Evolutionary conservation across 2,113 vertebrate species (phyloP), one percentile per base, ranked within the genome.

Genomic region (Cepphus grylle): DNA sequence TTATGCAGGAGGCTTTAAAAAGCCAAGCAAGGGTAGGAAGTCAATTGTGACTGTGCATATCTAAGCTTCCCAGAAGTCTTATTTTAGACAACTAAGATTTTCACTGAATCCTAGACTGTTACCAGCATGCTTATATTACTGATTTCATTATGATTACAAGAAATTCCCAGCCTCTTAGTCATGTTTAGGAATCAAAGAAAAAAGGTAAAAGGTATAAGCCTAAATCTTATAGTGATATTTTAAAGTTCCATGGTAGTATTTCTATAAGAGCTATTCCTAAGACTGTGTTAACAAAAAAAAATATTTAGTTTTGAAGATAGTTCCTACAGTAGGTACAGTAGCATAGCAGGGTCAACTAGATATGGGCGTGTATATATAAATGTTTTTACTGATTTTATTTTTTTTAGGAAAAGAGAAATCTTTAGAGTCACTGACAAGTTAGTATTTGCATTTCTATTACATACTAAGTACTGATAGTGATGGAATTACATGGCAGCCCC

Each of bases 311-410:
- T 62, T 55, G 27, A 34, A 49, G 18, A 27, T 30, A 69, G 32
- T 36, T 56, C 11, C 18, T 67, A 27, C 43, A 36, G 38, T 53
- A 55, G 49, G 42, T 42, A 50, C 11, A 70, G 50, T 66, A 55
- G 29, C 56, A 79, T 12, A 63, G 36, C 27, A 66, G 12, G 9
- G 27, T 66, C 32, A 58, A 7, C 58, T 43, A 85, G 14, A 9
- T 69, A 1, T 2, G 5, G 21, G 8, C 11, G 5, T 63, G 20
- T 27, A 4, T 26, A 3, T 65, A 8, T 32, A 10, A 32, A 27
- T 20, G 29, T 50, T 18, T 66, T 18, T 30, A 13, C 21, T 36
- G 62, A 34, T 56, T 40, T 49, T 50, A 38, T 14, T 59, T 55
- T 59, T 66, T 83, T n/a, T 55, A 25, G 21, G 49, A 42, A 58